Percentiles rank a stretch among this genome's conserved stretches.
Evolutionary conservation across 2,113 vertebrate genomes (phyloP).

Genomic region (Anoplopoma fimbria): DNA sequence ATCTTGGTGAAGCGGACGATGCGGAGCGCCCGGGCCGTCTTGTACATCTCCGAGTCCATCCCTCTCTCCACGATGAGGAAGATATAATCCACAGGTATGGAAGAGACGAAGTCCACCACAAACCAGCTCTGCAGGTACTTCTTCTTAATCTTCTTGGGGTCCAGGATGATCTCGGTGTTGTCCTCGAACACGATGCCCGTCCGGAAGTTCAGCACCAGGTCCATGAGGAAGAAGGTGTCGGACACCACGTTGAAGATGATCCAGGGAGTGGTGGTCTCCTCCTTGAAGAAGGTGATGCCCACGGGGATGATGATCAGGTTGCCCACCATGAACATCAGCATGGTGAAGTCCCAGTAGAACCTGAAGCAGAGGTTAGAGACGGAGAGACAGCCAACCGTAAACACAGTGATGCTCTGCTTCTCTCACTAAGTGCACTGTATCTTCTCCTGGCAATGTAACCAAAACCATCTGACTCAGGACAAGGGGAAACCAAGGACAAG

Average conservation of each 20-base stretch:
- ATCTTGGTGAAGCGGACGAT: slow-evolving; percentile 98
- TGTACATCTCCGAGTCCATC: slow-evolving; percentile 98
- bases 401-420: background rate
- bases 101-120: slow-evolving; percentile 97
- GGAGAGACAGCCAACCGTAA: background rate
- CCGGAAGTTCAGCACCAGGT: slow-evolving; percentile 97
- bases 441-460: slow-evolving; percentile 12
- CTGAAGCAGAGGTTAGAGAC: slow-evolving; percentile 71
- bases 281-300: slow-evolving; percentile 99
- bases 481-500: slow-evolving; percentile 69
- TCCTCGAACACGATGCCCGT: slow-evolving; percentile 98
- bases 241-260: slow-evolving; percentile 99
- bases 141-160: slow-evolving; percentile 95
- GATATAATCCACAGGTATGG: slow-evolving; percentile 99
- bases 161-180: slow-evolving; percentile 98
- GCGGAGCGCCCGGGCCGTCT: slow-evolving; percentile 93
- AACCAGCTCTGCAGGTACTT: slow-evolving; percentile 98
- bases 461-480: slow-evolving; percentile 14
- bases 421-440: background rate
- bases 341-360: slow-evolving; percentile 99
- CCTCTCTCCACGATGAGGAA: slow-evolving; percentile 99
- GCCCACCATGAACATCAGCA: slow-evolving; percentile 99
- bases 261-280: slow-evolving; percentile 97
- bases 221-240: slow-evolving; percentile 98
- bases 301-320: slow-evolving; percentile 99